Evolutionary conservation across 2,888 invertebrate species (phyloP), one percentile per base, ranked within the genome.

Genomic region (Aradus depressus): DNA sequence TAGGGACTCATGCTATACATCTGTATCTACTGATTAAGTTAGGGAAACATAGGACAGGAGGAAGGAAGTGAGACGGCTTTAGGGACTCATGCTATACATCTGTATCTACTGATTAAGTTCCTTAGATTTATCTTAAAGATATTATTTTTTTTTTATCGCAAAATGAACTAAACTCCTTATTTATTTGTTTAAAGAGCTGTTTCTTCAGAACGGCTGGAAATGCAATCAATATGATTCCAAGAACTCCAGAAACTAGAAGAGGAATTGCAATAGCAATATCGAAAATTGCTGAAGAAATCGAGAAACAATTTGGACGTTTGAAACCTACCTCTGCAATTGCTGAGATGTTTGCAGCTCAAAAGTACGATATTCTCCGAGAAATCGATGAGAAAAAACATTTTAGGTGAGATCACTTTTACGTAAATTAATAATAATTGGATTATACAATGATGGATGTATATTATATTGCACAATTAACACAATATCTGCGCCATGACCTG

Each of bases 241-340:
- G 73, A 61, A 75, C 76, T 44, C 67, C 72, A 44, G 77, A 77
- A 60, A 68, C 67, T 60, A 68, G 68, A 59, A 66, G 67, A 53
- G 70, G 68, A 39, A 66, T 68, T 45, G 65, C 66, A 54, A 67
- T 68, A 60, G 68, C 71, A 54, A 67, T 69, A 52, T 64, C 66
- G 60, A 66, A 69, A 62, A 67, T 79, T 56, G 76, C 78, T 49
- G 76, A 80, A 66, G 78, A 79, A 54, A 80, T 88, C 61, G 85
- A 86, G 67, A 76, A 79, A 64, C 78, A 77, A 62, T 80, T 77
- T 65, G 87, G 87, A 1, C 76, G 85, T 39, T 66, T 81, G 61
- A 70, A 71, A 32, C 81, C 86, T 1, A 71, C 77, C 52, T 73
- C 80, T 58, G 76, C 80, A 56, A 79, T 80, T 49, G 76, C 76